Evolutionary conservation across 37 sponge, comb jelly and placozoan genomes (phyloP).

Genomic region (Theonella swinhoei): DNA sequence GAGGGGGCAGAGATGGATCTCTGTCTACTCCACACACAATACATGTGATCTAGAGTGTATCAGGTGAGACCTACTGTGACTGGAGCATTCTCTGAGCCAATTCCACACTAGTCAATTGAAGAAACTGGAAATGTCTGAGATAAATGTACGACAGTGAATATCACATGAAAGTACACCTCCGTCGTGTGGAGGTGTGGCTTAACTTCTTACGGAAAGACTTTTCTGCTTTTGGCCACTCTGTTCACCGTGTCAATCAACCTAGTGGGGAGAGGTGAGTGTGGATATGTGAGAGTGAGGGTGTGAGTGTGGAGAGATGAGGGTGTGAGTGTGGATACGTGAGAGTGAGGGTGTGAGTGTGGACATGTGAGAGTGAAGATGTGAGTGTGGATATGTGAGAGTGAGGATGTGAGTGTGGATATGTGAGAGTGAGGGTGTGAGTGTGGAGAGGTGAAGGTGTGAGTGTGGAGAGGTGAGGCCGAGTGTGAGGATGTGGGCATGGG

Average conservation of each 20-base stretch:
- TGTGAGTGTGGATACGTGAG: too few species aligned
- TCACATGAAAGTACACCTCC: background rate
- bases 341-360: too few species aligned
- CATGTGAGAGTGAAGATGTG: too few species aligned
- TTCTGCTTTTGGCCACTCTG: constrained; percentile 45
- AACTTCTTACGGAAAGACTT: constrained; percentile 21
- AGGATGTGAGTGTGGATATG: too few species aligned
- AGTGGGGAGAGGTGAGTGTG: too few species aligned
- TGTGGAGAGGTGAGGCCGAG: background rate
- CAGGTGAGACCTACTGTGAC: background rate
- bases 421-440: too few species aligned
- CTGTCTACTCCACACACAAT: too few species aligned
- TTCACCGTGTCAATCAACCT: constrained; percentile 52
- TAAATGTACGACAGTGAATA: background rate
- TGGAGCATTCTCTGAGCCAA: constrained; percentile 25
- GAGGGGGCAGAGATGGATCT: background rate
- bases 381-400: too few species aligned
- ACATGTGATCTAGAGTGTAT: too few species aligned
- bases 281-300: too few species aligned
- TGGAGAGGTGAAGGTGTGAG: background rate
- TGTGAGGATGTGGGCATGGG: background rate
- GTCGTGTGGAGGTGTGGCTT: background rate
- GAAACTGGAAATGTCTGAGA: constrained; percentile 45
- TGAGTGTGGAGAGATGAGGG: too few species aligned
- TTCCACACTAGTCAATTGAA: constrained; percentile 14